A percentile compares a stretch with the other conserved stretches of the same genome.
Evolutionary conservation across 2,888 invertebrate genomes (phyloP).

Genomic region (Litoditis marina): DNA sequence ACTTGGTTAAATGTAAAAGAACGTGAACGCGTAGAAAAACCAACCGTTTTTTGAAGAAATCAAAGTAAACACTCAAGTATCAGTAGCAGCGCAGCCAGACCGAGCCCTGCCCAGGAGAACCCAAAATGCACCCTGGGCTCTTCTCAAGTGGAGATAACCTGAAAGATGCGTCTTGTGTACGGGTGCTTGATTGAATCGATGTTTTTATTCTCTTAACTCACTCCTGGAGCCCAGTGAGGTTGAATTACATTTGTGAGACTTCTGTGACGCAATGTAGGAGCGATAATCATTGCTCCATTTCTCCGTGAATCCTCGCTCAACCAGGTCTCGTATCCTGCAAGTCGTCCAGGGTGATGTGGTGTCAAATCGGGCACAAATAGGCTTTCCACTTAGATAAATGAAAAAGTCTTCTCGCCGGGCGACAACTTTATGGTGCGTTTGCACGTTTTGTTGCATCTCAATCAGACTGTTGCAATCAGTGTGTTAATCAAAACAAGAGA

Average conservation of each 20-base stretch:
- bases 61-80: slow-evolving; percentile 21
- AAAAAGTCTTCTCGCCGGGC: too few relatives aligned
- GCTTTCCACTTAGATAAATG: too few relatives aligned
- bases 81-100: slow-evolving; percentile 22
- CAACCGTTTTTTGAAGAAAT: slow-evolving; percentile 19
- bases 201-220: background rate
- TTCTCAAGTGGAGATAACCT: slow-evolving; percentile 43
- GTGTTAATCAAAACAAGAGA: too few relatives aligned
- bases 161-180: slow-evolving; percentile 1
- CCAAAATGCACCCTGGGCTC: slow-evolving; percentile 57
- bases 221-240: slow-evolving; percentile 28
- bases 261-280: slow-evolving; percentile 33
- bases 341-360: too few relatives aligned
- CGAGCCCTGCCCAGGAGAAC: slow-evolving; percentile 40
- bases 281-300: slow-evolving; percentile 55
- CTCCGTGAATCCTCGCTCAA: slow-evolving; percentile 54
- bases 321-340: slow-evolving; percentile 51
- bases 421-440: too few relatives aligned
- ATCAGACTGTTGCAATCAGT: too few relatives aligned
- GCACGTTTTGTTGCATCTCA: too few relatives aligned
- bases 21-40: too few relatives aligned
- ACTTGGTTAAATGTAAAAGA: too few relatives aligned
- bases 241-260: slow-evolving; percentile 30
- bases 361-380: too few relatives aligned
- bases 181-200: background rate